Evolutionary conservation across 2,113 vertebrate species (phyloP), one percentile per base, ranked within the genome.

Genomic region (Lasiurus cinereus): DNA sequence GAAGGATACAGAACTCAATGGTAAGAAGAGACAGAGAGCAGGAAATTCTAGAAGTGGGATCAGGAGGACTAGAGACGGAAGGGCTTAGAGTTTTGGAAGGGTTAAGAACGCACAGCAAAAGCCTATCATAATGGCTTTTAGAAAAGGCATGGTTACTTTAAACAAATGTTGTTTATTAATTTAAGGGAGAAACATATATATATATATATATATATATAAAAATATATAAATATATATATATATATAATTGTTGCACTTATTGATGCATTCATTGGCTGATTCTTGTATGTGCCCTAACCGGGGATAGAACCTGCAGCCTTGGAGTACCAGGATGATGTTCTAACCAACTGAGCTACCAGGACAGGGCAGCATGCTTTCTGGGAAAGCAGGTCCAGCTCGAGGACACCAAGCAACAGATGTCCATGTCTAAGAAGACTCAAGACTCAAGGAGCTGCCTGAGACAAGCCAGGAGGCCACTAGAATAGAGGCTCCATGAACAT

Each of bases 31-130:
- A 90, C 21, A 2, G 18, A 50, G 84, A 77, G 5, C 29, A 50
- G 13, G 59, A 92, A 83, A 93, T 90, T 87, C 72, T 90, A 90
- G 85, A 29, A 92, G 29, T 43, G 69, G 24, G 18, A 56, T 33
- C 54, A 39, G 39, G 39, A 76, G 50, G 15, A 78, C 19, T 39
- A 3, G 85, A 29, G 21, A 79, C 69, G 85, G 83, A 83, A 69
- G 48, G 22, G 33, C 33, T 31, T 83, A 7, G 21, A 5, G 39
- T 36, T 79, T 74, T 78, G 15, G 85, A 83, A 90, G 4, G 31
- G 36, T 76, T 72, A 54, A 93, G 29, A 85, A 86, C 54, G 14
- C 70, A 74, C 22, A 87, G 18, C 9, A 21, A 78, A 88, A 46
- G 36, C 67, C 39, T 64, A 87, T 22, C 29, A 74, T 39, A 88